Percentiles rank a stretch among this genome's conserved stretches.
These are phyloP conservation scores for Electrophaes corylata DNA, from an alignment of 2,888 invertebrate genomes.

Conservation along the genomic window DNA sequence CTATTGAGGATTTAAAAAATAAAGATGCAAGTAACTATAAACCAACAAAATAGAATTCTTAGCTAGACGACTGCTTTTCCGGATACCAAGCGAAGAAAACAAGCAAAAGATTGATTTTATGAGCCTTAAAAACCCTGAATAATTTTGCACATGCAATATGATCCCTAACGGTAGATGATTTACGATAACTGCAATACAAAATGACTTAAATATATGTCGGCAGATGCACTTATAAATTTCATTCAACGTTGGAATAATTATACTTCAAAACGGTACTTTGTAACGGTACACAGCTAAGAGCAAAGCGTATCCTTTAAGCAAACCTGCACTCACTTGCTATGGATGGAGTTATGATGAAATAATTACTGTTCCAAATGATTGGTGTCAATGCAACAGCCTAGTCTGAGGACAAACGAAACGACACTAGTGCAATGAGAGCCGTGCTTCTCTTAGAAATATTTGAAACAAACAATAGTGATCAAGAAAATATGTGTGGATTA, in stretches of 20 bases:
- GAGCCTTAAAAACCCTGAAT: no score
- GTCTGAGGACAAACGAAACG: background rate
- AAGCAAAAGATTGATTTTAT: no score
- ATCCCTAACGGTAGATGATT: background rate
- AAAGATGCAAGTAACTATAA: no score
- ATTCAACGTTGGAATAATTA: background rate
- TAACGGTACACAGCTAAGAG: background rate
- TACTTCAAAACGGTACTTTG: constrained; percentile 5
- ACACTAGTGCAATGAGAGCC: background rate
- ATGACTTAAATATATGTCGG: background rate
- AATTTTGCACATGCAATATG: no score
- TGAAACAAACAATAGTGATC: no score
- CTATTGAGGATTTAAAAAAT: no score
- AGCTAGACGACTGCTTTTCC: no score
- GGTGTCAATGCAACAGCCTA: background rate
- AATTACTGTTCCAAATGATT: background rate
- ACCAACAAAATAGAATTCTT: no score
- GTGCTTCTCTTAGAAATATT: no score
- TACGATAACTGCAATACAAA: background rate
- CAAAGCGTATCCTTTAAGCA: background rate
- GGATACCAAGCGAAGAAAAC: no score
- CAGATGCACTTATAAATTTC: constrained; percentile 2
- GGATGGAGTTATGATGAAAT: background rate
- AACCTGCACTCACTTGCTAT: background rate
- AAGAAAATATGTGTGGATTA: no score